Base-by-base conservation (phyloP, 1,140 invertebrate species). In the Drosophila baimaii region DNA sequence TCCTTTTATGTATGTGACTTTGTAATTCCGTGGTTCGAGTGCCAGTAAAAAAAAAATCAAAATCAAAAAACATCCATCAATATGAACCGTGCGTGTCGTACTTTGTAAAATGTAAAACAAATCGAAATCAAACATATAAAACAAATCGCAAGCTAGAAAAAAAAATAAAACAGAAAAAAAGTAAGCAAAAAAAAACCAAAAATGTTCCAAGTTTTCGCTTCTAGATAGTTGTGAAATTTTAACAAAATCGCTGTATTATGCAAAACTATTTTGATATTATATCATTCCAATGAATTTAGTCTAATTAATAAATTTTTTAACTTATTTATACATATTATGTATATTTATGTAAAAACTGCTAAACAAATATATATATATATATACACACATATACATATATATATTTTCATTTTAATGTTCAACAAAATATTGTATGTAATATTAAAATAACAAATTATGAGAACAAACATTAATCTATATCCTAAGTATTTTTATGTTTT, bases 261-360 rank as follows among this genome's bases (percentile, higher is more conserved):
- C 78, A 86, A 86, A 86, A 88, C 65, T 83, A 84, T 89, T 89
- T 89, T 89, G 84, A 89, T 89, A 89, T 89, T 89, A 89, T 89
- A 89, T 89, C 84, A 89, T 89, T 89, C 84, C 84, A 89, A 89
- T 89, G 84, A 89, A 89, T 89, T 89, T 89, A 89, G 84, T 72
- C 84, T 89, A 89, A 89, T 89, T 89, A 89, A 89, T 83, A 69
- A 89, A 89, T 89, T 89, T 89, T 71, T 89, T 89, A 89, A 89
- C 84, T 89, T 89, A 89, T 89, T 89, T 89, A 89, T 89, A 72
- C 85, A 89, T 89, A 83, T 78, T 76, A 55, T 71, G 59, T 79
- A 73, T 89, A 88, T 88, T 72, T 86, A 88, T 88, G 83, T 86
- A 88, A 88, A 88, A 86, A 83, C 23, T 33, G 51, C 70, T 44